Conservation (phyloP, 2,113 vertebrate species). For the Edolisoma coerulescens region DNA sequence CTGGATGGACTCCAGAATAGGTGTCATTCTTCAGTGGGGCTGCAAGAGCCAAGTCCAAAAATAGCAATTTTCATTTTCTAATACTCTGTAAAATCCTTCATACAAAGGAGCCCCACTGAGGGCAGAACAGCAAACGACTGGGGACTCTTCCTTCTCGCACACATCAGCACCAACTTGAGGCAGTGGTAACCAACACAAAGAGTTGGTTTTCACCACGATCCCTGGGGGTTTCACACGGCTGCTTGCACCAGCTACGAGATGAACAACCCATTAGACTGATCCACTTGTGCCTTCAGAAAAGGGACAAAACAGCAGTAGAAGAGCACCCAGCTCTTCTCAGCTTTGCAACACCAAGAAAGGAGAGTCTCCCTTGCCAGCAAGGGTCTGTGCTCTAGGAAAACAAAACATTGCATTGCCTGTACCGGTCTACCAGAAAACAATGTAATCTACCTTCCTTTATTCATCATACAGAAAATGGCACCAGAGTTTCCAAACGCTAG, state of each 20-base stretch:
- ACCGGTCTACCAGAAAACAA: background rate
- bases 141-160: background rate
- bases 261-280: background rate
- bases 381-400: background rate
- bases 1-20: background rate
- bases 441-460: background rate
- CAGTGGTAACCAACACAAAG: background rate
- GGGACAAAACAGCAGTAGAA: background rate
- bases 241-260: background rate
- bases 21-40: background rate
- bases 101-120: background rate
- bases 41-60: background rate
- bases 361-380: background rate
- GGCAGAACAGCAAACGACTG: background rate
- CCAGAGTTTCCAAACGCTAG: background rate
- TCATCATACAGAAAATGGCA: background rate
- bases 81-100: background rate
- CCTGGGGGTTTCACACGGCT: background rate
- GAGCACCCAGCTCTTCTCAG: background rate
- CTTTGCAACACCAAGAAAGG: fast-evolving
- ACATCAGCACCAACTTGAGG: background rate
- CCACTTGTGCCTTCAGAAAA: background rate
- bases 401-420: background rate
- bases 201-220: background rate
- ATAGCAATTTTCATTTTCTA: background rate